Percentiles rank a stretch among this genome's conserved stretches.
Conservation (phyloP, 2,888 invertebrate species). For the Rosalia funebris region DNA sequence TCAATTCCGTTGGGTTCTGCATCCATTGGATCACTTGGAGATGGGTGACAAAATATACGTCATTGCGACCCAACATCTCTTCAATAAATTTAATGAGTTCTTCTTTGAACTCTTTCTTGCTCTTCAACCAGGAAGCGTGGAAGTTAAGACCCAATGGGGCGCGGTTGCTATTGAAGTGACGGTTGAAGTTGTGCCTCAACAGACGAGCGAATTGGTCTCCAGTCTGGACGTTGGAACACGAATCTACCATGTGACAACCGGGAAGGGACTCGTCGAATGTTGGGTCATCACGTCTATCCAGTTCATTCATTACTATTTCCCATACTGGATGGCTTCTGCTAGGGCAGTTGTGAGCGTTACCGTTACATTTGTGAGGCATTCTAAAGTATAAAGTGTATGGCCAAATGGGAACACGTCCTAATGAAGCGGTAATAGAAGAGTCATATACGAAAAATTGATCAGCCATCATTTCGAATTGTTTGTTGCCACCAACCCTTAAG, state of each 20-base stretch:
- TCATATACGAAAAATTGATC: slow-evolving; percentile 95
- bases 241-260: slow-evolving; percentile 94
- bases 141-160: slow-evolving; percentile 93
- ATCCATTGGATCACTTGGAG: slow-evolving; percentile 93
- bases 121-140: slow-evolving; percentile 95
- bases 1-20: slow-evolving; percentile 91
- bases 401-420: slow-evolving; percentile 92
- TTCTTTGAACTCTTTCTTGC: slow-evolving; percentile 91
- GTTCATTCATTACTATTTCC: slow-evolving; percentile 97
- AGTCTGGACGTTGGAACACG: slow-evolving; percentile 90
- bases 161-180: slow-evolving; percentile 92
- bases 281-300: slow-evolving; percentile 92
- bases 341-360: slow-evolving; percentile 93
- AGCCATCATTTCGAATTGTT: slow-evolving; percentile 96
- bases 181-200: slow-evolving; percentile 92
- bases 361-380: slow-evolving; percentile 95
- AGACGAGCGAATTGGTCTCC: slow-evolving; percentile 92
- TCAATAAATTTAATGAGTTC: slow-evolving; percentile 93
- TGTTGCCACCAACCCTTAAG: slow-evolving; percentile 90
- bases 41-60: slow-evolving; percentile 93
- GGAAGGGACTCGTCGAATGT: slow-evolving; percentile 93
- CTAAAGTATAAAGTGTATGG: slow-evolving; percentile 97
- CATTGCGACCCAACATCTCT: slow-evolving; percentile 88
- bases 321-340: slow-evolving; percentile 91
- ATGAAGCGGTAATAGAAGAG: slow-evolving; percentile 91